A percentile compares a stretch with the other conserved stretches of the same genome.
Conservation (phyloP, 2,888 invertebrate genomes). For the Tetheella fluctuosa region DNA sequence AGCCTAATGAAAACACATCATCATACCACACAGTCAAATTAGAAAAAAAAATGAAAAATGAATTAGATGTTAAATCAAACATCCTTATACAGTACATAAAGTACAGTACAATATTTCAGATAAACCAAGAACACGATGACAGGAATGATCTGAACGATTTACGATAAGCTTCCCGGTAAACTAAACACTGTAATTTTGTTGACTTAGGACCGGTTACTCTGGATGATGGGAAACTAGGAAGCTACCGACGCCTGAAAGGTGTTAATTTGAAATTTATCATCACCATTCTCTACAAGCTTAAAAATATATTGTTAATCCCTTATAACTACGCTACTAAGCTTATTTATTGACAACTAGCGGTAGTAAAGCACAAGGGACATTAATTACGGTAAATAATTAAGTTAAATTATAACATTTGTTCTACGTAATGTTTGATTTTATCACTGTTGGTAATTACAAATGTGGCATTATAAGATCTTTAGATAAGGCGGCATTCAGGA, state of each 20-base stretch:
- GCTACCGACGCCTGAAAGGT: neutral
- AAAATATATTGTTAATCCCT: neutral
- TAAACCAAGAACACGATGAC: neutral
- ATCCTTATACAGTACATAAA: too few species aligned
- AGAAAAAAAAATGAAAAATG: too few species aligned
- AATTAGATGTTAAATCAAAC: too few species aligned
- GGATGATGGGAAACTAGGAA: neutral
- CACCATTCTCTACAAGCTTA: neutral
- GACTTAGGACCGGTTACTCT: neutral
- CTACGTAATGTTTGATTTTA: conserved; percentile 6
- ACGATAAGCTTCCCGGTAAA: neutral
- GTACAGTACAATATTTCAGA: neutral
- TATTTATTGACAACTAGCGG: neutral
- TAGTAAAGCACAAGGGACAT: neutral
- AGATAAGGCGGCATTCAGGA: conserved; percentile 8
- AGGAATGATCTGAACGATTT: neutral
- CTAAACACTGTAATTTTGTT: neutral
- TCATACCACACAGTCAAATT: too few species aligned
- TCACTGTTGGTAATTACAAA: conserved; percentile 7
- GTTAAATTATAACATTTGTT: conserved; percentile 11
- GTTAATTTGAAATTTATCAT: conserved; percentile 1
- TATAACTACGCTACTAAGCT: neutral
- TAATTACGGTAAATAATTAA: neutral
- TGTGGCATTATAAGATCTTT: conserved; percentile 9
- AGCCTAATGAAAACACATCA: too few species aligned